A percentile compares a stretch with the other conserved stretches of the same genome.
Evolutionary conservation across 2,888 invertebrate species (phyloP).

Genomic region (Trachelus stipa): DNA sequence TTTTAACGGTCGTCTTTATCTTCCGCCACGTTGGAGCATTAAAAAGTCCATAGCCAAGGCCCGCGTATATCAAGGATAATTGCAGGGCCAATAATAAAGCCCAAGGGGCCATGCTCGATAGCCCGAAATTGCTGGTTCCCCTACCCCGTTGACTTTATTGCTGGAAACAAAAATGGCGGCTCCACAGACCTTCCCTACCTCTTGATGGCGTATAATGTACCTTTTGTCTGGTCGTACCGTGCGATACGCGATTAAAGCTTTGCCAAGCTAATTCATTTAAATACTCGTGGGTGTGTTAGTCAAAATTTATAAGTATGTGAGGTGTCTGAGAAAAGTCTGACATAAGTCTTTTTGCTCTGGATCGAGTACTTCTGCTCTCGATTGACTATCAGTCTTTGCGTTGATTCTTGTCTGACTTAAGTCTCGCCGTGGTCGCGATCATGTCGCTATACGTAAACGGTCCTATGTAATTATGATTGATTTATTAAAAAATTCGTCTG

Average conservation of each 20-base stretch:
- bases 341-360: no score
- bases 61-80: slow-evolving; percentile 65
- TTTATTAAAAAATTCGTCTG: no score
- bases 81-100: slow-evolving; percentile 67
- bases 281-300: no score
- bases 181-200: slow-evolving; percentile 28
- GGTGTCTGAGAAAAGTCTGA: no score
- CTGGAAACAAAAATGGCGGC: slow-evolving; percentile 48
- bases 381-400: no score
- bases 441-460: no score
- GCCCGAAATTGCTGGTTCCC: slow-evolving; percentile 67
- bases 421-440: no score
- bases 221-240: neutral
- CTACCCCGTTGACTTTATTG: slow-evolving; percentile 47
- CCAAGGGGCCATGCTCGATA: slow-evolving; percentile 64
- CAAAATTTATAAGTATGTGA: no score
- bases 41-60: slow-evolving; percentile 44
- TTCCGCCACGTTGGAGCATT: slow-evolving; percentile 43
- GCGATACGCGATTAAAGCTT: neutral
- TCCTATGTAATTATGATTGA: no score
- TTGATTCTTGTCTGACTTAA: no score
- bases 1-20: slow-evolving; percentile 36
- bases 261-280: neutral
- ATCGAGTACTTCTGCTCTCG: no score
- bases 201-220: slow-evolving; percentile 50